Conservation (phyloP, 2,888 invertebrate genomes). For the Agrochola litura region DNA sequence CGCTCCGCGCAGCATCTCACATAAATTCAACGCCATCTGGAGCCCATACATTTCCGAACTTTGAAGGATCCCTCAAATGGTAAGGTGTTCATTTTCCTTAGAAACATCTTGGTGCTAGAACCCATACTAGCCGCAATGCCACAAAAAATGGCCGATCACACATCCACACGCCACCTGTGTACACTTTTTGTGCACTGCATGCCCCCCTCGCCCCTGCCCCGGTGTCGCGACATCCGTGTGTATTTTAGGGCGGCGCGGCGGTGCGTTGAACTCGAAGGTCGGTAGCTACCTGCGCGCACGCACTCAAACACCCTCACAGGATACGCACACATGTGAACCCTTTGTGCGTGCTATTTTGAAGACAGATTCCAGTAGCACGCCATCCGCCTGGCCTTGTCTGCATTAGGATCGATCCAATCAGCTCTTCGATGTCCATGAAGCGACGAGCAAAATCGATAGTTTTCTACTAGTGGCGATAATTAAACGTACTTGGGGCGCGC, state of each 20-base stretch:
- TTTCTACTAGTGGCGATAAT: neutral
- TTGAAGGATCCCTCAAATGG: neutral
- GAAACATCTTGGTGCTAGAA: neutral
- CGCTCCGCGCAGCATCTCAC: neutral
- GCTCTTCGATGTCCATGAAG: neutral
- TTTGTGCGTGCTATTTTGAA: slow-evolving; percentile 43
- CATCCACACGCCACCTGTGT: slow-evolving; percentile 41
- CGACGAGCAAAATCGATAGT: neutral
- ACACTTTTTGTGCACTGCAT: slow-evolving; percentile 42
- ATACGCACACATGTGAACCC: slow-evolving; percentile 30
- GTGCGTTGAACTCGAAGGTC: slow-evolving; percentile 77
- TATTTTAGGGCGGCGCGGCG: slow-evolving; percentile 72
- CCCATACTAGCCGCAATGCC: neutral
- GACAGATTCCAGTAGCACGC: slow-evolving; percentile 2
- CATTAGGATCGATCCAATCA: neutral
- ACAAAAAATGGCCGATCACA: slow-evolving; percentile 31
- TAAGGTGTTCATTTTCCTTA: neutral
- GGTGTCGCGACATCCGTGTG: slow-evolving; percentile 62
- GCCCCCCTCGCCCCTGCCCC: slow-evolving; percentile 7
- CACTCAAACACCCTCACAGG: slow-evolving; percentile 27
- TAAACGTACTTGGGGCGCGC: neutral
- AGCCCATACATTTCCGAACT: neutral
- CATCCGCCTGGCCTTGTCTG: neutral
- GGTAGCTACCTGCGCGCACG: slow-evolving; percentile 74
- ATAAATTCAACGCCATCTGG: neutral